These are phyloP conservation scores for Vandiemenella viatica DNA, from an alignment of 2,888 invertebrate species.

Conservation along the genomic window DNA sequence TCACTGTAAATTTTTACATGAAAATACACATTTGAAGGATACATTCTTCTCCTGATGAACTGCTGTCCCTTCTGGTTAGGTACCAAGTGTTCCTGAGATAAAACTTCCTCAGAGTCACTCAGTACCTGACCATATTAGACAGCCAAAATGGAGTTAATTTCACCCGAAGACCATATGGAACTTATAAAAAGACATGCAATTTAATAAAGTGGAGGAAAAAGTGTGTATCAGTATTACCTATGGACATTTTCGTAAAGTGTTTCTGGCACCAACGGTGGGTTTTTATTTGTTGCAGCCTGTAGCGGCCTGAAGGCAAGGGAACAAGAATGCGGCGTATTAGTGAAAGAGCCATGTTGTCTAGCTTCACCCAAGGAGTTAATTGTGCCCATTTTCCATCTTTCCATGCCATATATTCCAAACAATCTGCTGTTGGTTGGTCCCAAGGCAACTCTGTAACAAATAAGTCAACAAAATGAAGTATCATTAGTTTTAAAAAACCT, in stretches of 20 bases:
- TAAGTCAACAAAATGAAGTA: too few relatives aligned
- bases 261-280: slow-evolving; percentile 57
- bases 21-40: too few relatives aligned
- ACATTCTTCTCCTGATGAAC: background rate
- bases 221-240: slow-evolving; percentile 25
- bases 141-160: too few relatives aligned
- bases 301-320: slow-evolving; percentile 48
- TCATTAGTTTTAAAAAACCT: too few relatives aligned
- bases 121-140: slow-evolving; percentile 55
- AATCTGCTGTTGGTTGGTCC: slow-evolving; percentile 63
- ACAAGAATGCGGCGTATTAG: slow-evolving; percentile 61
- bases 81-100: slow-evolving; percentile 36
- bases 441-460: slow-evolving; percentile 75
- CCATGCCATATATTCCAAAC: slow-evolving; percentile 62
- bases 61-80: slow-evolving; percentile 28
- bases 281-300: slow-evolving; percentile 49
- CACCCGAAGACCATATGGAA: too few relatives aligned
- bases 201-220: background rate
- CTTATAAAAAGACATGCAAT: background rate
- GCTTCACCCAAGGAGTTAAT: slow-evolving; percentile 63
- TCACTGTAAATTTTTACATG: too few relatives aligned
- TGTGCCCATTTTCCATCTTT: slow-evolving; percentile 38
- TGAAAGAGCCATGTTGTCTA: slow-evolving; percentile 48
- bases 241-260: slow-evolving; percentile 27
- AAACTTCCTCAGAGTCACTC: slow-evolving; percentile 64